Conservation (phyloP, 2,888 invertebrate species). For the Eucera pruinosa region DNA sequence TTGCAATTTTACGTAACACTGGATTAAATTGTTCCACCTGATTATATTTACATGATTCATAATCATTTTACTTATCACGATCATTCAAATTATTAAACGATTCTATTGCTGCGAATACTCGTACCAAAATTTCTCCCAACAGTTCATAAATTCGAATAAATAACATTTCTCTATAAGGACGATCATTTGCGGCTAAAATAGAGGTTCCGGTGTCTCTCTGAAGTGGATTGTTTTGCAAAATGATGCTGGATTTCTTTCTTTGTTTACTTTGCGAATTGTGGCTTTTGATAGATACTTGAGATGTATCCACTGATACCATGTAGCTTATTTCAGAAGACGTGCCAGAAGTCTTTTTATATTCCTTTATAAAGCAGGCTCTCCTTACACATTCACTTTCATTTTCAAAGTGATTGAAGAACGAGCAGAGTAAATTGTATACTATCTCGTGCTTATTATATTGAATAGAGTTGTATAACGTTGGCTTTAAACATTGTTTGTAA, state of each 20-base stretch:
- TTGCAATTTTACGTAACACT: no score
- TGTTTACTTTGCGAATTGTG: background rate
- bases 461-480: constrained; percentile 14
- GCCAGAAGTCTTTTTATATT: background rate
- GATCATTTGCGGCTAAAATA: background rate
- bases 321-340: background rate
- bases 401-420: constrained; percentile 72
- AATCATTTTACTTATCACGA: constrained; percentile 25
- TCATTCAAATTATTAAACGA: constrained; percentile 67
- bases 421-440: constrained; percentile 69
- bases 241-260: background rate
- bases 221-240: background rate
- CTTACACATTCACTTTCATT: constrained; percentile 61
- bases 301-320: background rate
- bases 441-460: constrained; percentile 45
- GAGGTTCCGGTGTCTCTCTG: background rate
- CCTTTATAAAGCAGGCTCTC: constrained; percentile 27
- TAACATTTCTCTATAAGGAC: constrained; percentile 69
- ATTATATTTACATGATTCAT: background rate
- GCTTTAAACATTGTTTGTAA: constrained; percentile 59
- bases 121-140: constrained; percentile 63
- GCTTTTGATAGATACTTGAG: constrained; percentile 1
- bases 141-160: constrained; percentile 68
- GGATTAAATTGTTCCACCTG: background rate
- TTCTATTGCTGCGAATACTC: constrained; percentile 69